Base-by-base conservation (phyloP, 2,797 vertebrate genomes). In the Nyctibius grandis region DNA sequence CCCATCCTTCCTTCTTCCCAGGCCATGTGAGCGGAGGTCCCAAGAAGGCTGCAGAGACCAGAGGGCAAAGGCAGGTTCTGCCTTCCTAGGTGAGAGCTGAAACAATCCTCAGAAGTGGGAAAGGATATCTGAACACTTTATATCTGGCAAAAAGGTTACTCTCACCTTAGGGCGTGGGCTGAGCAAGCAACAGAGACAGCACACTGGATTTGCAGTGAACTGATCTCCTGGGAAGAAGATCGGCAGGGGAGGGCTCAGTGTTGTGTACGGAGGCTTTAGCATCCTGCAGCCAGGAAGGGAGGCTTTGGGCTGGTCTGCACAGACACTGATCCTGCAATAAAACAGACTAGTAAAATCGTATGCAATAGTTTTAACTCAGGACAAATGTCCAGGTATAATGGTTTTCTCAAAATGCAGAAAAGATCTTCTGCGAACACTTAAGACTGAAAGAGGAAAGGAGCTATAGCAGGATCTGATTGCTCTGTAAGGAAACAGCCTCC, bases 11-110 rank as follows among this genome's bases (percentile, higher is more conserved):
- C 20, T 67, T 70, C 48, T 70, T 84, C 31, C 23, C 45, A 38
- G 42, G 23, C 7, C 0, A 0, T 4, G 0, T 5, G 3, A 48
- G 15, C 9, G 2, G 36, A 59, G 10, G 38, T 87, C 69, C 42
- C 38, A 78, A 59, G 65, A 75, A 76, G 34, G 34, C 36, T 79
- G 40, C 53, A 81, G 61, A 81, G 42, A 86, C 44, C 8, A 6
- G 17, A 67, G 34, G n/a, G 23, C n/a, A 77, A 92, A 89, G 68
- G 65, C 40, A 70, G n/a, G 31, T 64, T 45, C 69, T 86, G 69
- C 34, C 68, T 74, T 86, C 33, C 9, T 22, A 21, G 28, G 12
- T 22, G 2, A 90, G 48, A 84, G n/a, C 22, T 54, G 23, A 12
- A 79, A 67, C 48, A 56, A 29, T 28, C 22, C n/a, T 78, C 45